Evolutionary conservation across 2,113 vertebrate species (phyloP), one percentile per base, ranked within the genome.

Genomic region (Cynopterus brachyotis): DNA sequence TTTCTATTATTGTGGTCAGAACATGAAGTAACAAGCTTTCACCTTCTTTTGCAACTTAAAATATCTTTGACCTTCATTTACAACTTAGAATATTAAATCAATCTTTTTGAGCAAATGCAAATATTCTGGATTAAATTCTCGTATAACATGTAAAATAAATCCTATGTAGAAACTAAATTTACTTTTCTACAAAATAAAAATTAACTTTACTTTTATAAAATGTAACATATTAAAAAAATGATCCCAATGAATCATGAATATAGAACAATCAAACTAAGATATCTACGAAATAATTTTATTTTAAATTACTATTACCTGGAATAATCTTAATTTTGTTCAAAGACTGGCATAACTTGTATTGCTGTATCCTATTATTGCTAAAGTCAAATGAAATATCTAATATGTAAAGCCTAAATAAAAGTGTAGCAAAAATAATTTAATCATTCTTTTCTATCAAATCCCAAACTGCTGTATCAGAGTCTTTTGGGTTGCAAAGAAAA

Each of bases 301-400:
- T 96, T 94, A 26, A 47, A 30, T 13, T 55, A 30, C 37, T 50
- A 62, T 24, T 82, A 92, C 37, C 6, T 57, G 73, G 97, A 97
- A 96, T 70, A 96, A 98, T 94, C 95, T 95, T 98, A 95, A 89
- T 67, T 89, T 96, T 94, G 70, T 98, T 98, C 94, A 82, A 95
- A 98, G 98, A 98, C 95, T 98, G 95, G 97, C 45, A 32, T 75
- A 96, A 96, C 89, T 97, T 97, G 40, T 87, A 98, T 94, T 86
- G 64, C 94, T 82, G 9, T 89, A 89, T 97, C 96, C 98, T 98
- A 97, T 98, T 98, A 98, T 98, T 99, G 98, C 80, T 98, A 96
- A 93, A 73, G 81, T 96, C 75, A 97, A 96, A 97, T 73, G 91
- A 98, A 98, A 91, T 91, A 98, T 91, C 92, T 98, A 98, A 93